Base-by-base conservation (phyloP, 2,888 invertebrate species). In the Pollenia labialis region DNA sequence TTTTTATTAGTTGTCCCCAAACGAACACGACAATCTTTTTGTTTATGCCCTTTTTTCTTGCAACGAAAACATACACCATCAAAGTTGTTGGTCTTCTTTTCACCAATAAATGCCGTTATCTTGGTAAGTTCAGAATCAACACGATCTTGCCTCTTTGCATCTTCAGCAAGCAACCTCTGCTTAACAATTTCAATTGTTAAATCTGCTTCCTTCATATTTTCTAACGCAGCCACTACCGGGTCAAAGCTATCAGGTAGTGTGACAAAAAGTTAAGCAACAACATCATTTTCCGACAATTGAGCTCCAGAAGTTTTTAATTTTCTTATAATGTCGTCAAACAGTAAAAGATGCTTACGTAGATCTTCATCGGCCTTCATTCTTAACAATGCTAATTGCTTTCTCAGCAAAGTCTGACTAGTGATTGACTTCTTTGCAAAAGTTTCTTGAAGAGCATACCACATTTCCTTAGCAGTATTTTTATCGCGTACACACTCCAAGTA, bases 261-360 rank as follows among this genome's bases (percentile, higher is more conserved):
- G 18, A 72, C 14, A 46, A 74, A 74, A 6, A 74, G 48, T 11
- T 74, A 58, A 2, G 74, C 60, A 9, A 74, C 74, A 32, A 74
- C 48, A 60, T 74, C 60, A 10, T 2, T 23, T 14, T 58, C 58
- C 14, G 44, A 46, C 12, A 23, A 44, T 18, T 56, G 3, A 3
- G 48, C 72, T 9, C 72, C 72, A 58, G 16, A 23, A n/a, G 56
- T 46, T 23, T 72, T 58, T 1, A 72, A 14, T 44, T 64, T 46
- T 11, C n/a, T 60, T 60, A 60, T 40, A 11, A 60, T 42, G 10
- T 60, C 40, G 54, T 83, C 79, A 52, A 79, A 72, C 2, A 32
- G 12, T 18, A 77, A 32, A n/a, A 84, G 58, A 72, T 84, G 60
- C 32, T 84, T 79, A 1, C 58, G 66, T 4, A 58, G 48, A 8